A percentile compares a stretch with the other conserved stretches of the same genome.
phyloP scores from a whole-genome alignment of 2,113 vertebrate species.

The Isurus oxyrinchus region DNA sequence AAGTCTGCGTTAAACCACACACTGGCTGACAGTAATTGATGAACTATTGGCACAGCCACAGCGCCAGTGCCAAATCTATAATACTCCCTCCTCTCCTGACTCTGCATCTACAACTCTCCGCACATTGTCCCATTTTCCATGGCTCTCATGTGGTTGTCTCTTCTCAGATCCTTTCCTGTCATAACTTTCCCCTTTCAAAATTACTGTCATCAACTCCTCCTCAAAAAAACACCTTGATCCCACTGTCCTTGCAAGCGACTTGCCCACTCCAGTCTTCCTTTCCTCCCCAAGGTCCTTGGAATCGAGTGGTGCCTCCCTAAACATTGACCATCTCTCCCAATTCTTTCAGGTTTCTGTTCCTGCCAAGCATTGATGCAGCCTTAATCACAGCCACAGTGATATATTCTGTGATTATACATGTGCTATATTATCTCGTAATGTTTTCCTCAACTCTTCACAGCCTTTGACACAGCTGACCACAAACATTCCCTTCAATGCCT shows the following conservation, averaged over 20 bases:
- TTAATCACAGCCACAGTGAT: background rate
- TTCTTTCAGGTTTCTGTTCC: background rate
- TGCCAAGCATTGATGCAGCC: background rate
- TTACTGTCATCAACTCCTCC: background rate
- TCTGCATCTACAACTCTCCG: background rate
- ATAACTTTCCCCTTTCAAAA: background rate
- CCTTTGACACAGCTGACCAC: background rate
- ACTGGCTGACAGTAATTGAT: background rate
- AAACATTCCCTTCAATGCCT: too few relatives aligned
- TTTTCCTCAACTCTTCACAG: background rate
- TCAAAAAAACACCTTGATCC: background rate
- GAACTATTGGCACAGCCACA: background rate
- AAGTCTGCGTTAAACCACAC: background rate
- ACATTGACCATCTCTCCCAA: too few relatives aligned
- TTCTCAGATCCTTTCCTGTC: background rate
- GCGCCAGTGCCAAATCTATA: background rate
- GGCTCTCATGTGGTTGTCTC: too few relatives aligned
- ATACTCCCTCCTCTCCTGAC: background rate
- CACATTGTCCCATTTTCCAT: background rate
- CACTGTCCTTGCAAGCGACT: background rate
- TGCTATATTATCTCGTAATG: background rate
- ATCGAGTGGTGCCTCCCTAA: background rate
- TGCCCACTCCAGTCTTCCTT: background rate
- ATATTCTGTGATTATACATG: background rate
- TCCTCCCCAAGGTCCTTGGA: background rate